phyloP scores from a whole-genome alignment of 2,797 vertebrate genomes.

The Hydrolagus colliei region DNA sequence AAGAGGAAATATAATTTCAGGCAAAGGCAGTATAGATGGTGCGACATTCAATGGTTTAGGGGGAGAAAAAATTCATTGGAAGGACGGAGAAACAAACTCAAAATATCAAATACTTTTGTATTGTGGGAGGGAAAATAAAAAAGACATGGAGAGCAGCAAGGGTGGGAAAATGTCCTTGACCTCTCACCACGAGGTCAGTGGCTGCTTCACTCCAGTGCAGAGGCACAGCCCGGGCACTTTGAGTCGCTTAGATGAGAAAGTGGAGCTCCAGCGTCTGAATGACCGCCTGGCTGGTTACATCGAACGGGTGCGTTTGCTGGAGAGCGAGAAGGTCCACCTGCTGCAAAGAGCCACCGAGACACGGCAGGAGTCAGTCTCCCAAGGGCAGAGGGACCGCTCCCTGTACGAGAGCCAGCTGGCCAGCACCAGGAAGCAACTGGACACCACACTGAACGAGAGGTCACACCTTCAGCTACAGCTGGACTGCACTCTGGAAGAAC shows the following conservation, averaged over 20 bases:
- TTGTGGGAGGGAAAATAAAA: too few relatives aligned
- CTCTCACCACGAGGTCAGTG: too few relatives aligned
- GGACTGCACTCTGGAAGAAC: constrained; percentile 56
- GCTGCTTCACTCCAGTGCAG: constrained; percentile 36
- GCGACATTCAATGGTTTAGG: too few relatives aligned
- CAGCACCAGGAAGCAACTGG: constrained; percentile 59
- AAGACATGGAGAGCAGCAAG: neutral
- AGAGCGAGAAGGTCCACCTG: constrained; percentile 56
- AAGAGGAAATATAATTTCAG: too few relatives aligned
- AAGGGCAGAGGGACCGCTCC: constrained; percentile 47
- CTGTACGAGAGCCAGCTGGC: constrained; percentile 59
- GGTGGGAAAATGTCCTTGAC: neutral
- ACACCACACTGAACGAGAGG: constrained; percentile 58
- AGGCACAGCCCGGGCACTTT: constrained; percentile 48
- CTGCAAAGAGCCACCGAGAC: constrained; percentile 46
- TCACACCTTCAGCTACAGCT: constrained; percentile 66
- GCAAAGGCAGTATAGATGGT: too few relatives aligned
- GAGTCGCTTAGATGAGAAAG: constrained; percentile 62
- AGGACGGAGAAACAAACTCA: too few relatives aligned
- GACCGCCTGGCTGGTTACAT: constrained; percentile 71
- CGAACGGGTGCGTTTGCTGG: constrained; percentile 58
- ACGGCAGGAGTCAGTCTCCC: constrained; percentile 38
- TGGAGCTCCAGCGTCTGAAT: constrained; percentile 65
- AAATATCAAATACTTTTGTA: too few relatives aligned
- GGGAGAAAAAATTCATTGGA: too few relatives aligned